phyloP scores from a whole-genome alignment of 1,140 invertebrate genomes.

The Uloborus diversus region DNA sequence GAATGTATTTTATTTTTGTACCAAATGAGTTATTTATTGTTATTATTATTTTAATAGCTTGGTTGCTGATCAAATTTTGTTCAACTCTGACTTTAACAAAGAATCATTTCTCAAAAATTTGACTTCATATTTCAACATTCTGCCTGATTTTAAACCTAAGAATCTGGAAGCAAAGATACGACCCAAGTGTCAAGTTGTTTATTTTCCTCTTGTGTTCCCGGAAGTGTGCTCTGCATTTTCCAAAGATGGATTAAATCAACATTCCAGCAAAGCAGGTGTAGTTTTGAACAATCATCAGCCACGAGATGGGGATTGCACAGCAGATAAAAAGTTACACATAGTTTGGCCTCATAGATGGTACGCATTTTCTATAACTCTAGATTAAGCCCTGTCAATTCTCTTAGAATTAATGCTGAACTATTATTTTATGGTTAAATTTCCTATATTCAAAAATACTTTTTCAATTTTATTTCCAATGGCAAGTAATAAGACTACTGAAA shows the following conservation, averaged over 20 bases:
- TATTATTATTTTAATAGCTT: conserved; percentile 69
- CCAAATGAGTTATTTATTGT: not conserved
- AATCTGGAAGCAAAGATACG: conserved; percentile 70
- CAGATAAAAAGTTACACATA: conserved; percentile 69
- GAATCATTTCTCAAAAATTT: conserved; percentile 75
- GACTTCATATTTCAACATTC: conserved; percentile 72
- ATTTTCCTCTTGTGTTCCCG: conserved; percentile 69
- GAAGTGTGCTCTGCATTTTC: not conserved
- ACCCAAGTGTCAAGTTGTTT: conserved; percentile 73
- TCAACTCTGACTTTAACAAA: conserved; percentile 78
- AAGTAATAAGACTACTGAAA: no score
- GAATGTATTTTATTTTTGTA: not conserved
- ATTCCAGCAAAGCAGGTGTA: not conserved
- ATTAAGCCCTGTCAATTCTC: no score
- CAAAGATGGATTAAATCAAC: not conserved
- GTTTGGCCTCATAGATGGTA: conserved; percentile 81
- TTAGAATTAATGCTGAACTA: no score
- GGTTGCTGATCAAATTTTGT: conserved; percentile 76
- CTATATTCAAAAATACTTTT: no score
- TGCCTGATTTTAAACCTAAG: conserved; percentile 73
- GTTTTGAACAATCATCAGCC: conserved; percentile 10
- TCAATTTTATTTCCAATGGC: no score
- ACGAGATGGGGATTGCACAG: conserved; percentile 8
- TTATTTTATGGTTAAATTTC: no score
- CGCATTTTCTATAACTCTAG: conserved; percentile 45